Evolutionary conservation across 2,888 invertebrate genomes (phyloP).

Genomic region (Deroplatys truncata): DNA sequence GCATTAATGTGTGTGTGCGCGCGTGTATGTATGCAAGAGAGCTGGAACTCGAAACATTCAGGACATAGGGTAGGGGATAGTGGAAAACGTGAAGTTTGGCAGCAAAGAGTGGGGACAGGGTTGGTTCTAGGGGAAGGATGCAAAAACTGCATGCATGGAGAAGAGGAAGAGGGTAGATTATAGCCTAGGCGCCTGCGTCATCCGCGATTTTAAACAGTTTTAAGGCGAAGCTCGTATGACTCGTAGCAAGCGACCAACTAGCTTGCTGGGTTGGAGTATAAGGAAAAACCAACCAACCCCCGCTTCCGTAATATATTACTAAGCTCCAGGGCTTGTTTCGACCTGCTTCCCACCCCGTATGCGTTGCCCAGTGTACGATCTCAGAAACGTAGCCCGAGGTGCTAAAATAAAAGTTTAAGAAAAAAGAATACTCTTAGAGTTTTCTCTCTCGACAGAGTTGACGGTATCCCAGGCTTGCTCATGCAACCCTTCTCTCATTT

Average conservation of each 20-base stretch:
- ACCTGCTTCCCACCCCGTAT: neutral
- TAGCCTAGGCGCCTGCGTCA: conserved; percentile 18
- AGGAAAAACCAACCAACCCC: conserved; percentile 2
- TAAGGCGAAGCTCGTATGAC: neutral
- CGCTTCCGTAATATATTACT: neutral
- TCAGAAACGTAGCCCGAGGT: neutral
- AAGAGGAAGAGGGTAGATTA: neutral
- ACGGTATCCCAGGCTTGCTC: neutral
- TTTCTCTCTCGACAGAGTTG: conserved; percentile 6
- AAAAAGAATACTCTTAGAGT: neutral
- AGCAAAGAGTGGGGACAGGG: neutral
- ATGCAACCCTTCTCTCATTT: conserved; percentile 1
- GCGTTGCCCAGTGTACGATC: neutral
- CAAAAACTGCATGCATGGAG: neutral
- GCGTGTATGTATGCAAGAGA: neutral
- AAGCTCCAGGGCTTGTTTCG: neutral
- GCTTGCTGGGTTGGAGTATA: neutral
- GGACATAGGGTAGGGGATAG: neutral
- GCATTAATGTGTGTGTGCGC: conserved; percentile 26
- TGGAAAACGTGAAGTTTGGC: neutral
- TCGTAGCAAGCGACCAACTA: neutral
- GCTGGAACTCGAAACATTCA: neutral
- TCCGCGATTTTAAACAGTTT: conserved; percentile 13
- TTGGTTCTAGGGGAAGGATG: neutral
- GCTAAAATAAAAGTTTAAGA: neutral